A percentile compares a stretch with the other conserved stretches of the same genome.
phyloP scores from a whole-genome alignment of 2,797 vertebrate genomes.

The Scolopax bukidnonensis region DNA sequence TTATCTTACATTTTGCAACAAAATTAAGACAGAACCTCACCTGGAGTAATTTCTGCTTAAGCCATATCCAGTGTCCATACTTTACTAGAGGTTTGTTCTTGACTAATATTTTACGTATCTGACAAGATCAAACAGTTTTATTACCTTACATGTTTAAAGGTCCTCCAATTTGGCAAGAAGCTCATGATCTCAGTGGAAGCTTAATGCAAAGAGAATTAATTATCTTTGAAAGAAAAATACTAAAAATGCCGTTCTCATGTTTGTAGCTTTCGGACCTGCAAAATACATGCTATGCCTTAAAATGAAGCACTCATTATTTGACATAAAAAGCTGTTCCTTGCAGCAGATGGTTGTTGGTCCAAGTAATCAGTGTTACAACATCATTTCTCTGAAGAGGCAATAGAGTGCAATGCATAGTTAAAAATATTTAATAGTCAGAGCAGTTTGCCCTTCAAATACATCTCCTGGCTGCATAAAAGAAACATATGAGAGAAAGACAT shows the following conservation, averaged over 20 bases:
- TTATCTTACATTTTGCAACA: neutral
- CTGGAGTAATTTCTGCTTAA: neutral
- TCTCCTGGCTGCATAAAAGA: conserved; percentile 22
- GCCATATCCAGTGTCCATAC: neutral
- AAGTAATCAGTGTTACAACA: neutral
- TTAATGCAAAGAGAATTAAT: neutral
- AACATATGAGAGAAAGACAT: conserved; percentile 10
- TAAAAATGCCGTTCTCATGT: neutral
- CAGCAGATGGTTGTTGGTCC: neutral
- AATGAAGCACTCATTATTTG: neutral
- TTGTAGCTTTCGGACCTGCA: neutral
- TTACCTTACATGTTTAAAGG: neutral
- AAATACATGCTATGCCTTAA: conserved; percentile 1
- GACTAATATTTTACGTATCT: neutral
- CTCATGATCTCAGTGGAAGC: neutral
- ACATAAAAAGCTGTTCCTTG: neutral
- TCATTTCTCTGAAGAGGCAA: neutral
- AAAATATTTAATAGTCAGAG: neutral
- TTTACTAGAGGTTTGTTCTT: neutral
- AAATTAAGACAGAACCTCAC: neutral
- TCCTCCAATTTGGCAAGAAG: neutral
- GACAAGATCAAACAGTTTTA: neutral
- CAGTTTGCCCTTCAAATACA: conserved; percentile 30
- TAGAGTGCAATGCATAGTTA: conserved; percentile 3
- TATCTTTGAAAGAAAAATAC: neutral